Percentiles rank a stretch among this genome's conserved stretches.
phyloP scores from a whole-genome alignment of 2,888 invertebrate species.

The Gymnoscelis rufifasciata region DNA sequence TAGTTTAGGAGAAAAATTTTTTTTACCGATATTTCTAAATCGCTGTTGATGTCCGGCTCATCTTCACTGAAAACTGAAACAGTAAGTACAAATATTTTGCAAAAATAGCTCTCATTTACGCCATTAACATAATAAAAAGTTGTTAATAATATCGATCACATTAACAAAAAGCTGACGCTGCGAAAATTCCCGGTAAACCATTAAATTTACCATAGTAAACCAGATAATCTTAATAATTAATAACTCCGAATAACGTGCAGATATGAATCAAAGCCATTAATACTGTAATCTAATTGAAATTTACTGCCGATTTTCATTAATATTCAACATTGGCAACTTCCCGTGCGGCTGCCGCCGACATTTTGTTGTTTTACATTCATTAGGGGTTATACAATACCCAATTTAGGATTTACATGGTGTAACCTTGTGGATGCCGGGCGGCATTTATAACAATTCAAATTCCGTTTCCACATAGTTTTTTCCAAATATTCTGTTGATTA shows the following conservation, averaged over 20 bases:
- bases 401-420: slow-evolving; percentile 2
- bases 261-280: slow-evolving; percentile 22
- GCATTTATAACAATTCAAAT: neutral
- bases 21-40: slow-evolving; percentile 92
- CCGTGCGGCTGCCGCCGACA: slow-evolving; percentile 32
- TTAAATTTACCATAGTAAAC: slow-evolving; percentile 6
- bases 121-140: neutral
- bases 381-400: neutral
- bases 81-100: slow-evolving; percentile 26
- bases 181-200: neutral
- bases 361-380: slow-evolving; percentile 35
- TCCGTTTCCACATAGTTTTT: no score
- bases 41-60: slow-evolving; percentile 90
- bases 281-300: slow-evolving; percentile 48
- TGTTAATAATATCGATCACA: no score
- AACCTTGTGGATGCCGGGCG: neutral
- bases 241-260: slow-evolving; percentile 24
- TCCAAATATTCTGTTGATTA: neutral
- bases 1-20: no score
- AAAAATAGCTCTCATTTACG: slow-evolving; percentile 12
- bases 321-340: slow-evolving; percentile 59
- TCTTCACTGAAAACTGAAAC: slow-evolving; percentile 90
- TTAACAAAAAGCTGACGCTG: neutral
- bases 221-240: slow-evolving; percentile 32
- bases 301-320: slow-evolving; percentile 59